Evolutionary conservation across 2,888 invertebrate genomes (phyloP), one percentile per base, ranked within the genome.

Genomic region (Luffia ferchaultella): DNA sequence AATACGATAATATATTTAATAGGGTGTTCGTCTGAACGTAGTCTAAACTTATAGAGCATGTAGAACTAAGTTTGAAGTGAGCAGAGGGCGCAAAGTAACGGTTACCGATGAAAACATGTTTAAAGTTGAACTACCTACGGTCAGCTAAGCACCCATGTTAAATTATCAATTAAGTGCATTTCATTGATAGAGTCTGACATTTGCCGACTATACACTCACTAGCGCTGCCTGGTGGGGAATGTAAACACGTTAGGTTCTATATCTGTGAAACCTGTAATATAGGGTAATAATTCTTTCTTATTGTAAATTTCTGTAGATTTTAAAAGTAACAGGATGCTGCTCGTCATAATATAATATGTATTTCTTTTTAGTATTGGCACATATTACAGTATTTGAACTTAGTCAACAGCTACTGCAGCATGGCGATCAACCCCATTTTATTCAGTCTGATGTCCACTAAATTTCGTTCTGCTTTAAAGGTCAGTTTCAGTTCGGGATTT

Each of bases 371-470:
- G 30, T 30, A 30, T 30, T 30, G 30, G 30, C 5, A 65, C 50
- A 52, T 70, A 12, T 57, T 65, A 1, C 54, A 65, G 15, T 16
- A 18, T 17, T 15, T 40, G 17, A 18, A 16, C 16, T 12, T 20
- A 18, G 58, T 73, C 49, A 50, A 45, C 42, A 46, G 52, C 42
- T 52, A 46, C 44, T 3, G 45, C 1, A 50, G 52, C 45, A 49
- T 50, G 19, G 30, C 50, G n/a, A 16, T 49, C 15, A 53, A 53
- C 46, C 53, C 53, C 1, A 48, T 53, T 16, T 40, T 53, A 19
- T 53, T 43, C 43, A 53, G 53, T 18, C 20, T 53, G 41, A 42
- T 50, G 40, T 53, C 53, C 2, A 46, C 48, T 1, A 50, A 53
- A 16, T 53, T 53, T 40, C 48, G 53, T 20, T 46, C 18, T 20